Conservation (phyloP, 2,888 invertebrate genomes). For the Stenotaenia linearis region DNA sequence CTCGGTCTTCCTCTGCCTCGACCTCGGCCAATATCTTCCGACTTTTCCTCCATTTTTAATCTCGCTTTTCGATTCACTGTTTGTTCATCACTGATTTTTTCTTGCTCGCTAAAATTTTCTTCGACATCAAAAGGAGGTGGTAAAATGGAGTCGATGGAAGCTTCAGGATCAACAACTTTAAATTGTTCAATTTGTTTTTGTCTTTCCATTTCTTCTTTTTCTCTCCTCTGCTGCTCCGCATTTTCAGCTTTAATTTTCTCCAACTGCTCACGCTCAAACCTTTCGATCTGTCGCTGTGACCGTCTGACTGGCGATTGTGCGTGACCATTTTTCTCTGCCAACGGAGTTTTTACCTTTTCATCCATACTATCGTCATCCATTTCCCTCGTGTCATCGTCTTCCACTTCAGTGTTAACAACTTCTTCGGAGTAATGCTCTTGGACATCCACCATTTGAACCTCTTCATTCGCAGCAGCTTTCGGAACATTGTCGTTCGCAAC, state of each 20-base stretch:
- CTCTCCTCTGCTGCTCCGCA: constrained; percentile 43
- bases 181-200: constrained; percentile 29
- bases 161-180: neutral
- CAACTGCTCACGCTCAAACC: constrained; percentile 43
- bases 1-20: constrained; percentile 24
- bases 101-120: neutral
- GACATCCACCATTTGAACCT: neutral
- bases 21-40: constrained; percentile 28
- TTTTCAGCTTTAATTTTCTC: constrained; percentile 45
- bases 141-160: neutral
- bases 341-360: neutral
- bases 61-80: neutral
- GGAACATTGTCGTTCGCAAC: neutral
- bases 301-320: constrained; percentile 39
- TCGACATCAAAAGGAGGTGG: neutral
- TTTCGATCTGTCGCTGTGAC: constrained; percentile 45
- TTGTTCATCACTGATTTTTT: neutral
- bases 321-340: constrained; percentile 27
- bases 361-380: constrained; percentile 2
- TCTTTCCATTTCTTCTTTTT: constrained; percentile 41
- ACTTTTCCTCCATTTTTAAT: neutral
- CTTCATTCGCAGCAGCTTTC: constrained; percentile 18
- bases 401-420: constrained; percentile 13
- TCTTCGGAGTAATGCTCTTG: neutral
- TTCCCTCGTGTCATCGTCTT: constrained; percentile 27